Percentiles rank a stretch among this genome's conserved stretches.
phyloP scores from a whole-genome alignment of 2,113 vertebrate species.

The Octodon degus region DNA sequence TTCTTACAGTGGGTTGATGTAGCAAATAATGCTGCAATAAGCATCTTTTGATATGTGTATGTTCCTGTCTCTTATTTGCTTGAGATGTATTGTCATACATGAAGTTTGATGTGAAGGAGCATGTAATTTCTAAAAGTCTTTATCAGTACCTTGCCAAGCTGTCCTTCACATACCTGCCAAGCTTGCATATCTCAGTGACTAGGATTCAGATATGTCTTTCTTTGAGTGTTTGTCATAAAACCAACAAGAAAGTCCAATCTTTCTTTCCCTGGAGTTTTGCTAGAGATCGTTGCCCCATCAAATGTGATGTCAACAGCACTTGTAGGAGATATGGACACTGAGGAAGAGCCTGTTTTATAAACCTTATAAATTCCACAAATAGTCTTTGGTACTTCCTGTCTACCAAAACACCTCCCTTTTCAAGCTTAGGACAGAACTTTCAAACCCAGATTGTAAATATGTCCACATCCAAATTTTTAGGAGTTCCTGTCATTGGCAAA shows the following conservation, averaged over 20 bases:
- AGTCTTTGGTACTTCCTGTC: background rate
- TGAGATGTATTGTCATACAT: background rate
- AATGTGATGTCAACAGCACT: background rate
- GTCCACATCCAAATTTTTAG: background rate
- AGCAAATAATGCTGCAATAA: background rate
- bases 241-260: background rate
- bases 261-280: background rate
- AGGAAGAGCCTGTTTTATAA: background rate
- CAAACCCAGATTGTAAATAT: background rate
- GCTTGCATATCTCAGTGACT: background rate
- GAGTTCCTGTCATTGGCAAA: background rate
- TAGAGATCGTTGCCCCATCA: background rate
- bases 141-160: background rate
- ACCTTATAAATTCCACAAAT: background rate
- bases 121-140: background rate
- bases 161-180: background rate
- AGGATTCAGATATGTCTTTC: background rate
- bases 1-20: background rate
- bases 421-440: background rate
- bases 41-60: background rate
- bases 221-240: background rate
- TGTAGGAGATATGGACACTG: background rate
- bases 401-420: background rate
- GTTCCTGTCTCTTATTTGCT: constrained; percentile 4
- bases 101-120: background rate